Evolutionary conservation across 2,797 vertebrate genomes (phyloP), one percentile per base, ranked within the genome.

Genomic region (Sebastes kiyomatsui): DNA sequence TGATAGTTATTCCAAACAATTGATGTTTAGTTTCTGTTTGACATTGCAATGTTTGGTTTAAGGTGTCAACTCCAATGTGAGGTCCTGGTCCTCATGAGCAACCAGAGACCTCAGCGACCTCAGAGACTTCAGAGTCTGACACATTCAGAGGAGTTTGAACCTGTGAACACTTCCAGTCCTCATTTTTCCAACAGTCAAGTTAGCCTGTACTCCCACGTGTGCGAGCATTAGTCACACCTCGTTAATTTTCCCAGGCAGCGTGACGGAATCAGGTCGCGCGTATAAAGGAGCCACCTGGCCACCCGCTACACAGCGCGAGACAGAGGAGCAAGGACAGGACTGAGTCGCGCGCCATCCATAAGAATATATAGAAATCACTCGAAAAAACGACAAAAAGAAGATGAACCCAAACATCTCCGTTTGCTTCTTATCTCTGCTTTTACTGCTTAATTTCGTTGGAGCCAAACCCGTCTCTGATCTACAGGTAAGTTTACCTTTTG

Each of bases 221-320:
- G 7, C 3, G 6, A n/a, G 33, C 83, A 90, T 94, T 89, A 88
- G 91, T 93, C 88, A 89, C 82, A 77, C 72, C 65, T 92, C 87
- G 79, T 85, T 90, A 83, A 80, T 82, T 92, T 87, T 70, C 87
- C 81, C 81, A 56, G 74, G 81, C 69, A 69, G 67, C 4, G 82
- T 95, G 95, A 96, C 88, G 92, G 90, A 88, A 91, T 74, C 82
- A 72, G 82, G 73, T 83, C 74, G 18, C 7, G 78, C 6, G 74
- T 95, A 96, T 94, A 96, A 95, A 95, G 30, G 62, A 28, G n/a
- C 65, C 72, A 87, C 83, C 90, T 88, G 90, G 28, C 5, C 75
- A 10, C 28, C 6, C 72, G 18, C 16, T 30, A 58, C 20, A 78
- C 18, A 78, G 84, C 58, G 32, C 23, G 33, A 67, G 32, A 20